Percentiles rank a stretch among this genome's conserved stretches.
These are phyloP conservation scores for Bombyx huttoni DNA, from an alignment of 2,888 invertebrate genomes.

Conservation along the genomic window DNA sequence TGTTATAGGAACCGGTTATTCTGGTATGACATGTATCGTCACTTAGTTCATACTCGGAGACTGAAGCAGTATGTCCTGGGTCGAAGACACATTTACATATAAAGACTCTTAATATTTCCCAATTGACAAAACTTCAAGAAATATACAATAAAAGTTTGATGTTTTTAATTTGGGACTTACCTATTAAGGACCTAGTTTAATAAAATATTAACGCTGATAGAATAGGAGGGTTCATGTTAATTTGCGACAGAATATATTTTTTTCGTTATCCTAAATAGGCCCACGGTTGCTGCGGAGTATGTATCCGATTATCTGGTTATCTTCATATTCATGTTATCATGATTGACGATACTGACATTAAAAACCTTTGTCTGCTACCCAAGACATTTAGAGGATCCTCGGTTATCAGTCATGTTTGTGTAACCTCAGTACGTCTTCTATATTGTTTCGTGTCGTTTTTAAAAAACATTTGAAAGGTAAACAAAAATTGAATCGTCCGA, in stretches of 20 bases:
- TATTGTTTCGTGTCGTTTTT: not conserved
- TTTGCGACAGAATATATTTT: not conserved
- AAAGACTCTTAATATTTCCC: too few relatives aligned
- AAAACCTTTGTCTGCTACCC: not conserved
- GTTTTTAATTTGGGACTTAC: too few relatives aligned
- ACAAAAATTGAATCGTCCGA: not conserved
- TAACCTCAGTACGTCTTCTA: not conserved
- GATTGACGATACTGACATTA: not conserved
- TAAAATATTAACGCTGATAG: not conserved
- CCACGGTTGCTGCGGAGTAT: not conserved
- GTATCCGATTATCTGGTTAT: not conserved
- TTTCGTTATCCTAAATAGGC: not conserved
- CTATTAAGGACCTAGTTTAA: too few relatives aligned
- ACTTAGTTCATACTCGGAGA: too few relatives aligned
- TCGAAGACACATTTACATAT: too few relatives aligned
- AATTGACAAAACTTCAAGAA: too few relatives aligned
- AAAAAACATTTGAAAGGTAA: not conserved
- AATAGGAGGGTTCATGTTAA: not conserved
- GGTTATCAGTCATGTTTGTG: not conserved
- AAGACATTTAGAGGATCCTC: not conserved
- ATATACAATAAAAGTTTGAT: too few relatives aligned
- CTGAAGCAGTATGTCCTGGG: too few relatives aligned
- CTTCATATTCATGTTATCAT: conserved; percentile 1
- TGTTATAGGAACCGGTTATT: too few relatives aligned
- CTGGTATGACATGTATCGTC: too few relatives aligned